A percentile compares a stretch with the other conserved stretches of the same genome.
Evolutionary conservation across 2,888 invertebrate genomes (phyloP).

Genomic region (Listrodromus nycthemerus): DNA sequence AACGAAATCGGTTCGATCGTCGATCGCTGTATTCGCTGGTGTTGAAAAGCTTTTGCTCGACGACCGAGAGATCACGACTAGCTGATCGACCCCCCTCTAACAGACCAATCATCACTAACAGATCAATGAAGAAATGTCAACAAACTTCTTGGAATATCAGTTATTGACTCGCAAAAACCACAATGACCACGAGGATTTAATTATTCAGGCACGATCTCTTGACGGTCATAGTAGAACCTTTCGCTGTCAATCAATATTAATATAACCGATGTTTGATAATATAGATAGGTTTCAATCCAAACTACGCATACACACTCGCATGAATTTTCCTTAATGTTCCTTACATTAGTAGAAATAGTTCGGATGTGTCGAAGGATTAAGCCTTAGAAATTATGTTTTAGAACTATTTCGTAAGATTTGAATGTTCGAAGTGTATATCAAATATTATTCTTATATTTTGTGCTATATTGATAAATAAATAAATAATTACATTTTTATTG

Average conservation of each 20-base stretch:
- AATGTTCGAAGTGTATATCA: too few species aligned
- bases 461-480: too few species aligned
- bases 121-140: slow-evolving; percentile 4
- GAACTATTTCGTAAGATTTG: too few species aligned
- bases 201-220: not conserved
- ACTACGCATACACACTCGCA: too few species aligned
- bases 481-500: too few species aligned
- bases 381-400: too few species aligned
- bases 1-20: slow-evolving; percentile 25
- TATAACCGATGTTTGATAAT: not conserved
- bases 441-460: too few species aligned
- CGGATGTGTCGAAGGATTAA: too few species aligned
- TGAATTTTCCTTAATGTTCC: too few species aligned
- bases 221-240: not conserved
- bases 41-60: slow-evolving; percentile 26
- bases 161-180: not conserved
- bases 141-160: not conserved
- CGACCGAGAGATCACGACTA: not conserved
- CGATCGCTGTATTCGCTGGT: not conserved
- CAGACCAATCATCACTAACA: not conserved
- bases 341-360: too few species aligned
- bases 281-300: too few species aligned
- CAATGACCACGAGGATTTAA: not conserved
- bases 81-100: not conserved
- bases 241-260: not conserved